Conservation (phyloP, 2,888 invertebrate genomes). For the Epinotia bilunana region DNA sequence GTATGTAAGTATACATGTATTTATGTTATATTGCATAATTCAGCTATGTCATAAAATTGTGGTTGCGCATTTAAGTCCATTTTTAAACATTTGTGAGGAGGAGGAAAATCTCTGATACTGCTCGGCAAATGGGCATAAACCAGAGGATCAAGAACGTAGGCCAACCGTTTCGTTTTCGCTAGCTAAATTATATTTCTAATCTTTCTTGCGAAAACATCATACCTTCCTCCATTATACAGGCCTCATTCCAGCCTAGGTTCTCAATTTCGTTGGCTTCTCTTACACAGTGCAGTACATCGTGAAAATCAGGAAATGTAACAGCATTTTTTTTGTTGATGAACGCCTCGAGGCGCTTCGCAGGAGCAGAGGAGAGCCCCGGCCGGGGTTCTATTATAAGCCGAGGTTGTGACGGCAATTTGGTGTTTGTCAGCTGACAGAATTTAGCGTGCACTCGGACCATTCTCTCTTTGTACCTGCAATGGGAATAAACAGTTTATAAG, state of each 20-base stretch:
- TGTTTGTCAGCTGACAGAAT: slow-evolving; percentile 86
- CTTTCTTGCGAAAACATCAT: not conserved
- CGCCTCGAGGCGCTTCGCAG: slow-evolving; percentile 74
- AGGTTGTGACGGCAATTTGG: slow-evolving; percentile 78
- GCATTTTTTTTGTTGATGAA: slow-evolving; percentile 76
- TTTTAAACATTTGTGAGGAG: too few relatives aligned
- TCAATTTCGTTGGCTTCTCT: slow-evolving; percentile 73
- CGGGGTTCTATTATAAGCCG: slow-evolving; percentile 69
- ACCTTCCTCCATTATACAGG: slow-evolving; percentile 78
- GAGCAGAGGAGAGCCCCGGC: slow-evolving; percentile 68
- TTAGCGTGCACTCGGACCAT: slow-evolving; percentile 82
- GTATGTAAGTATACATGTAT: too few relatives aligned
- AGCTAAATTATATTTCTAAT: too few relatives aligned
- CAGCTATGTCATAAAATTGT: too few relatives aligned
- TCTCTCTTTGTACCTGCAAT: slow-evolving; percentile 76
- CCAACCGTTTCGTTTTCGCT: too few relatives aligned
- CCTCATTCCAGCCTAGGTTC: slow-evolving; percentile 73
- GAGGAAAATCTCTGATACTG: too few relatives aligned
- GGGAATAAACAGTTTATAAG: too few relatives aligned
- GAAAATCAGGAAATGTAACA: slow-evolving; percentile 82
- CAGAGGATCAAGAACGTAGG: too few relatives aligned
- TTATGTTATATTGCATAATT: too few relatives aligned
- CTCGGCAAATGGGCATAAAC: too few relatives aligned
- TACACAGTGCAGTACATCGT: slow-evolving; percentile 78
- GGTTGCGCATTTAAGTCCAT: too few relatives aligned